Conservation (phyloP, 2,888 invertebrate species). For the Harmothoe impar region DNA sequence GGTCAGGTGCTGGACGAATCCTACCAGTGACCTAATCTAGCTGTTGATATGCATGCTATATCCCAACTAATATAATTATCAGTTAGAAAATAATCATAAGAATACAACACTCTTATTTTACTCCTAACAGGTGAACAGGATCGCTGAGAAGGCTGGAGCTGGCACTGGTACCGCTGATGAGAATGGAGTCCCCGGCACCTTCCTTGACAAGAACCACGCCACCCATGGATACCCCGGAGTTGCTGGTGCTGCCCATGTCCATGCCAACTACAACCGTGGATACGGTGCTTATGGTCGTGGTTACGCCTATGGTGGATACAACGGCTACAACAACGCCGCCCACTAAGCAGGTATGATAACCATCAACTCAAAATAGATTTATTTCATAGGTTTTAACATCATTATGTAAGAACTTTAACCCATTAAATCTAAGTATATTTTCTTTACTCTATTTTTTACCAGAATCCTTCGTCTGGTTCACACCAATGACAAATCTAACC, state of each 20-base stretch:
- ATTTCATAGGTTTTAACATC: no score
- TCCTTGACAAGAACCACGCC: not conserved
- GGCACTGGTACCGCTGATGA: not conserved
- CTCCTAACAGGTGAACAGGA: not conserved
- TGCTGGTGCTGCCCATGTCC: constrained; percentile 29
- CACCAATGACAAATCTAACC: no score
- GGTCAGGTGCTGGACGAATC: no score
- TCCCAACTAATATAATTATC: no score
- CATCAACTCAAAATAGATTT: no score
- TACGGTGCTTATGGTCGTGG: not conserved
- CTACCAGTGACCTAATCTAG: no score
- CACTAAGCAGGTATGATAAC: not conserved
- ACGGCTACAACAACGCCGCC: not conserved
- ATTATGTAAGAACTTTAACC: no score
- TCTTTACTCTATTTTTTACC: no score
- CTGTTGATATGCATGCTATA: no score
- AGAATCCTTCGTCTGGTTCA: no score
- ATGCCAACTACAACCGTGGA: constrained; percentile 22
- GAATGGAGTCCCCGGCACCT: constrained; percentile 25
- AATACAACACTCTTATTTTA: not conserved
- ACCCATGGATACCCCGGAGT: not conserved
- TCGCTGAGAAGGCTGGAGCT: not conserved
- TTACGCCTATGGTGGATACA: not conserved
- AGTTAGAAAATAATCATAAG: no score
- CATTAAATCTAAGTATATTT: no score